phyloP scores from a whole-genome alignment of 1,140 invertebrate genomes.

The Drosophila serrata region DNA sequence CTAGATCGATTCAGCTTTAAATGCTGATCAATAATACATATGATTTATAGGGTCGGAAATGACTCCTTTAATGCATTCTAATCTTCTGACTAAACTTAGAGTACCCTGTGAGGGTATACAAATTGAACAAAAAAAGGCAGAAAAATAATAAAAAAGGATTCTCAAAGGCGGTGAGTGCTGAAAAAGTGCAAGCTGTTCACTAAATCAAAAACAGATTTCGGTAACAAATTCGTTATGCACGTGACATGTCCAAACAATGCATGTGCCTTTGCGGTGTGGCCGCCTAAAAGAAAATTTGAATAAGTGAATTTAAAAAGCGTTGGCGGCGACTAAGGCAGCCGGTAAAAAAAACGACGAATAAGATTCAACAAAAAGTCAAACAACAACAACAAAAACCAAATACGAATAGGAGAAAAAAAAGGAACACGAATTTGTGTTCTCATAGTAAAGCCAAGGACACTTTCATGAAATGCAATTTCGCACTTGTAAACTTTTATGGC shows the following conservation, averaged over 20 bases:
- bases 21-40: no score
- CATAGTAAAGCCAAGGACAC: constrained; percentile 78
- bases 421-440: constrained; percentile 46
- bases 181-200: constrained; percentile 80
- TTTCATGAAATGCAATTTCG: constrained; percentile 83
- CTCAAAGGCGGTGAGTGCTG: constrained; percentile 8
- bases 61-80: no score
- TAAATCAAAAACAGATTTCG: constrained; percentile 84
- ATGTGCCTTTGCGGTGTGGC: constrained; percentile 30
- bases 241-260: constrained; percentile 78
- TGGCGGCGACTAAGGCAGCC: constrained; percentile 47
- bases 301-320: constrained; percentile 83
- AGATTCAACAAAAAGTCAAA: no score
- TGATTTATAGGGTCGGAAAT: no score
- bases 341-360: constrained; percentile 17
- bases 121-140: constrained; percentile 21
- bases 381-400: constrained; percentile 27
- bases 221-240: constrained; percentile 83
- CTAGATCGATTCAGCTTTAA: no score
- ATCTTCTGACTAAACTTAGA: no score
- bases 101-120: constrained; percentile 1
- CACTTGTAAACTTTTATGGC: constrained; percentile 83
- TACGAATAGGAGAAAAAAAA: background rate
- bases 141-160: background rate
- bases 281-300: constrained; percentile 80